Base-by-base conservation (phyloP, 2,113 vertebrate genomes). In the Mirounga angustirostris region DNA sequence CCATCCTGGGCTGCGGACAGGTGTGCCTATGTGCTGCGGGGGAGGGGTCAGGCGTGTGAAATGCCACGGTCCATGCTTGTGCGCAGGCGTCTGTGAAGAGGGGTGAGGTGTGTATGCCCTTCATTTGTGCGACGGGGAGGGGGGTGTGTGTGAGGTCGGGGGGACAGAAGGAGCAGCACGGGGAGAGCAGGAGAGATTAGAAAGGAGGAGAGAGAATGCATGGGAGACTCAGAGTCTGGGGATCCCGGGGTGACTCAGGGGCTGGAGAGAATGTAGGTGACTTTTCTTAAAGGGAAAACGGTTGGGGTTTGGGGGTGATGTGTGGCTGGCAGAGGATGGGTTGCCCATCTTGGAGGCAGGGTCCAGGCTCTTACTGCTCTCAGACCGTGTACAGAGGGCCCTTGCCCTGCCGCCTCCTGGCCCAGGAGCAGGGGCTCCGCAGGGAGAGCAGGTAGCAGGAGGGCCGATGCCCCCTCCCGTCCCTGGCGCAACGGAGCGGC, bases 221-320 rank as follows among this genome's bases (percentile, higher is more conserved):
- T 0, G 2, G 43, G 94, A 76, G 43, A 14, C 10, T 63, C 80
- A 1, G n/a, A 24, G 43, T 14, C 54, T 26, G 40, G 13, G 65
- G 15, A 12, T 26, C 7, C 19, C 0, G 6, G 0, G 2, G 67
- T 7, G 81, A 24, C 26, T 52, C 33, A 0, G 56, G 21, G 1
- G 6, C 78, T 24, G 67, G 0, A 0, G 2, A 30, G 46, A 18
- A 5, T 0, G 33, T 11, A 1, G 0, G 0, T 1, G 58, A 18
- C 58, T 22, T 12, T 59, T 18, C 56, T 28, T 58, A 30, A 26
- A 22, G 21, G 24, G 69, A 56, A 2, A 52, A 7, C 30, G 14
- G 2, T 2, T 19, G 36, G 67, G 33, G 19, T 83, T 36, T 16
- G 4, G 18, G 28, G 30, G 56, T 2, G 26, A 5, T 3, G 9